Conservation (phyloP, 2,797 vertebrate species). For the Cuniculus paca region DNA sequence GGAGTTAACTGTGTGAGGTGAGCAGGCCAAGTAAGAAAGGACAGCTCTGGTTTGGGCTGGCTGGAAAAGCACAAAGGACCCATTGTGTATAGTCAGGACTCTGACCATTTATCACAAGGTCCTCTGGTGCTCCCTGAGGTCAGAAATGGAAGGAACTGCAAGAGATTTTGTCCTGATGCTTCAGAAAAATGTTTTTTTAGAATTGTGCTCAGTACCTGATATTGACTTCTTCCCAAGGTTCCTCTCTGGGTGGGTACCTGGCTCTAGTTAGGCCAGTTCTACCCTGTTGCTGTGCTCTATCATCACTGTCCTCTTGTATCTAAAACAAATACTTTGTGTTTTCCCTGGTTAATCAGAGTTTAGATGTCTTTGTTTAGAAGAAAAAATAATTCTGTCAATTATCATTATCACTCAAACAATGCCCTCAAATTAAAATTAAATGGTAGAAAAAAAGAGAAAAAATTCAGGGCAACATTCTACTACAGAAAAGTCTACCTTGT, state of each 20-base stretch:
- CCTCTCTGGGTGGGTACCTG: not conserved
- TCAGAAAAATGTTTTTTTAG: not conserved
- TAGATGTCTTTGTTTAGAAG: slow-evolving; percentile 20
- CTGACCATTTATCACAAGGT: not conserved
- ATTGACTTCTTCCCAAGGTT: too few relatives aligned
- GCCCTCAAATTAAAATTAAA: slow-evolving; percentile 58
- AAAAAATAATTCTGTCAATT: slow-evolving; percentile 47
- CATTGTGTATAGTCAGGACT: not conserved
- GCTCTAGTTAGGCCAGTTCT: fast-evolving
- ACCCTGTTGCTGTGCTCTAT: not conserved
- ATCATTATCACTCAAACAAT: slow-evolving; percentile 61
- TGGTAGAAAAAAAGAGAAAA: slow-evolving; percentile 1
- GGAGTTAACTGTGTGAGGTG: not conserved
- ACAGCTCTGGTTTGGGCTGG: not conserved
- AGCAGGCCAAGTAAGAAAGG: not conserved
- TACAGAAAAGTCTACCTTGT: not conserved
- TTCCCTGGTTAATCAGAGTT: slow-evolving; percentile 55
- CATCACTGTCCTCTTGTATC: not conserved
- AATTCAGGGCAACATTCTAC: not conserved
- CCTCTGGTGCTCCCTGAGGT: not conserved
- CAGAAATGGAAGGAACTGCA: not conserved
- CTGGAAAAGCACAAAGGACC: not conserved
- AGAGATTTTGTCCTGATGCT: not conserved
- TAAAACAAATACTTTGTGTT: not conserved
- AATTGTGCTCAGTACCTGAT: fast-evolving